A percentile compares a stretch with the other conserved stretches of the same genome.
phyloP scores from a whole-genome alignment of 2,113 vertebrate genomes.

The Epinephelus cyanopodus region DNA sequence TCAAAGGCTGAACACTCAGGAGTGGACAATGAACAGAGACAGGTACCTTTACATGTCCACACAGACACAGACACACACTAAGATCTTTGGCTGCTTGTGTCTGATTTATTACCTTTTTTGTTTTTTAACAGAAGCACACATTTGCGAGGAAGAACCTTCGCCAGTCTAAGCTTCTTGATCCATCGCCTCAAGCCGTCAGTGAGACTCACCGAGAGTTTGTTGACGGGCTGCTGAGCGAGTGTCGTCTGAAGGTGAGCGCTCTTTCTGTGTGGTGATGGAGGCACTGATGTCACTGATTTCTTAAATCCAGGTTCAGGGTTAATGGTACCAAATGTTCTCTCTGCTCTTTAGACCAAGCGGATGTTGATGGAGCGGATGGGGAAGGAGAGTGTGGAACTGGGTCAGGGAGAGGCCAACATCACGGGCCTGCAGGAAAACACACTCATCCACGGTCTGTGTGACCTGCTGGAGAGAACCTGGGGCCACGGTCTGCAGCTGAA shows the following conservation, averaged over 20 bases:
- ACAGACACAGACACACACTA: background rate
- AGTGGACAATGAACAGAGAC: slow-evolving; percentile 91
- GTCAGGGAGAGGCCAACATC: slow-evolving; percentile 95
- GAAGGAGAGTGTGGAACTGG: slow-evolving; percentile 93
- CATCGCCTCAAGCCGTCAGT: slow-evolving; percentile 92
- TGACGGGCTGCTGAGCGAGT: slow-evolving; percentile 95
- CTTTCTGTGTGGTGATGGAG: background rate
- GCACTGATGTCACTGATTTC: background rate
- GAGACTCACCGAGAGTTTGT: slow-evolving; percentile 97
- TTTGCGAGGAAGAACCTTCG: slow-evolving; percentile 91
- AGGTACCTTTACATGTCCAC: slow-evolving; percentile 80
- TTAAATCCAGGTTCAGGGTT: background rate
- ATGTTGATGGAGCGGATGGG: slow-evolving; percentile 99
- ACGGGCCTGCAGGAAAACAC: slow-evolving; percentile 96
- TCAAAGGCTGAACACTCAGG: slow-evolving; percentile 84
- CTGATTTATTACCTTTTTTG: slow-evolving; percentile 1
- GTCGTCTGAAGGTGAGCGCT: slow-evolving; percentile 92
- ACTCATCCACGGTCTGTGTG: slow-evolving; percentile 93
- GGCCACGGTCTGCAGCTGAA: slow-evolving; percentile 96
- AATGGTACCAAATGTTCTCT: background rate
- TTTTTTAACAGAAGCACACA: slow-evolving; percentile 90
- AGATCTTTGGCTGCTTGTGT: background rate
- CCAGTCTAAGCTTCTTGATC: slow-evolving; percentile 94
- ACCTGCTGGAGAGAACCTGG: slow-evolving; percentile 98
- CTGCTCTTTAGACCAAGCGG: slow-evolving; percentile 90